A percentile compares a stretch with the other conserved stretches of the same genome.
Evolutionary conservation across 1,140 invertebrate species (phyloP).

Genomic region (Camponotus vicinus): DNA sequence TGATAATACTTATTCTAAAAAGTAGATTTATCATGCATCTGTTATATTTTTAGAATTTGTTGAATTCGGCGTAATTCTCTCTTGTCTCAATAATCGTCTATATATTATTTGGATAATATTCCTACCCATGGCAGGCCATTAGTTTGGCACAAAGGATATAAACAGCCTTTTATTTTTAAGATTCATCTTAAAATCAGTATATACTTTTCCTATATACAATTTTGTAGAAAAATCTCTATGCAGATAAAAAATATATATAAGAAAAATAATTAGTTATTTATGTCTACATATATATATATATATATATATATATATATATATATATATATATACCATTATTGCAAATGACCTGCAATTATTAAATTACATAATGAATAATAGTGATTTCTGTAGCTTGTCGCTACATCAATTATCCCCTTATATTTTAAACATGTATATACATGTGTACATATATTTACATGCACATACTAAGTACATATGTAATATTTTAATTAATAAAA

Average conservation of each 20-base stretch:
- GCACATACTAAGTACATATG: not conserved
- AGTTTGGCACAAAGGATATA: slow-evolving; percentile 60
- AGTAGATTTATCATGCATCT: slow-evolving; percentile 10
- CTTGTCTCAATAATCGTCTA: slow-evolving; percentile 9
- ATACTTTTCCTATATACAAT: slow-evolving; percentile 59
- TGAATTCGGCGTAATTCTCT: slow-evolving; percentile 25
- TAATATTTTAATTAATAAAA: not conserved
- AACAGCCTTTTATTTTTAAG: not conserved
- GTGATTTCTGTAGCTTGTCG: not conserved
- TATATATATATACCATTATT: not conserved
- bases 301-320: no score
- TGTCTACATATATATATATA: not conserved
- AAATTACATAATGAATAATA: slow-evolving; percentile 42
- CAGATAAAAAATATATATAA: slow-evolving; percentile 68
- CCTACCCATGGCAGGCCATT: slow-evolving; percentile 47
- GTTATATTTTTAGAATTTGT: slow-evolving; percentile 49
- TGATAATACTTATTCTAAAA: slow-evolving; percentile 23
- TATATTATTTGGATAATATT: slow-evolving; percentile 32
- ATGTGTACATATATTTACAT: not conserved
- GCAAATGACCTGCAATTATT: slow-evolving; percentile 4
- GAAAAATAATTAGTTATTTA: slow-evolving; percentile 44
- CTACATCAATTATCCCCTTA: not conserved
- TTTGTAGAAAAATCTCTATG: slow-evolving; percentile 45
- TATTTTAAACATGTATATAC: not conserved
- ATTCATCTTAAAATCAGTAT: slow-evolving; percentile 23